Base-by-base conservation (phyloP, 2,113 vertebrate species). In the Dipodomys merriami region DNA sequence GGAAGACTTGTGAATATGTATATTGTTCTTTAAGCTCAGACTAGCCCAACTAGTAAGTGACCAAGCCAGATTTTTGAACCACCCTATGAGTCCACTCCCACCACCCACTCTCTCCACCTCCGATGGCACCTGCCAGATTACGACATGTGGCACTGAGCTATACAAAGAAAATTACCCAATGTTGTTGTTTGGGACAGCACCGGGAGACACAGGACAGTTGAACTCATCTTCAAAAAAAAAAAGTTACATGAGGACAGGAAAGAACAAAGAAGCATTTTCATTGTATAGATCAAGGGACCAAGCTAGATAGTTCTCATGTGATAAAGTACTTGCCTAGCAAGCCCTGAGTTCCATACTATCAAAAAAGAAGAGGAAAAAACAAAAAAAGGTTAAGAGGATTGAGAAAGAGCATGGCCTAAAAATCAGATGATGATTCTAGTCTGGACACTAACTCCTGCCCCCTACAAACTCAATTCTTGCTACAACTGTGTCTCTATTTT, bases 141-240 rank as follows among this genome's bases (percentile, higher is more conserved):
- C 49, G 74, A 92, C 57, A 44, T 12, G 33, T 49, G 22, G 30
- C 18, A 19, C 18, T 23, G 94, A 74, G 57, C 78, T 69, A 35
- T 11, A 62, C 25, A 46, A 73, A 88, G 71, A 91, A 33, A 81
- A 83, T 68, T 74, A 39, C 86, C 65, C 88, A 53, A 20, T 83
- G 44, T 64, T 78, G 33, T 64, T 78, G 53, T 89, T 71, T 81
- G 88, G 65, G 57, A 72, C 29, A 39, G 29, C 25, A 33, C 11
- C 39, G 72, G 35, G 27, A 86, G 73, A 8, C 35, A n/a, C 13
- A n/a, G 71, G 84, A 88, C 4, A 19, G 49, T 82, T 91, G 83
- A 88, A 86, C 77, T 86, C 80, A 91, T 86, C 80, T 89, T 84
- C 93, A 72, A 60, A 67, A 85, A 87, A 49, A 72, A 57, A 16